A percentile compares a stretch with the other conserved stretches of the same genome.
Evolutionary conservation across 2,888 invertebrate species (phyloP).

Genomic region (Baronia brevicornis): DNA sequence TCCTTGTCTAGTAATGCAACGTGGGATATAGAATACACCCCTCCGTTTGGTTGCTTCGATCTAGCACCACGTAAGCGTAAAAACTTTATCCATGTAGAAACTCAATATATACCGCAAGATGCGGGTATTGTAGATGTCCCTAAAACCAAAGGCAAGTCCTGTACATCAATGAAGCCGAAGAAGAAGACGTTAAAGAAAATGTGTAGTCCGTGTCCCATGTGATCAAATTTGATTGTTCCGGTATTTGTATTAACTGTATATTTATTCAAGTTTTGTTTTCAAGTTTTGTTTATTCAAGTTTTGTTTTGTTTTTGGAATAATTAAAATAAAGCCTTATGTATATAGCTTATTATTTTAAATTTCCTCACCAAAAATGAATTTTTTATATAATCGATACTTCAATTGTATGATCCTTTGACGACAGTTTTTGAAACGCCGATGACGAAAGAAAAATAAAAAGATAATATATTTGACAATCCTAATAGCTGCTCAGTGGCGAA

Average conservation of each 20-base stretch:
- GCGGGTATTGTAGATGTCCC: conserved; percentile 49
- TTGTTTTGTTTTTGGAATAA: too few relatives aligned
- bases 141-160: conserved; percentile 40
- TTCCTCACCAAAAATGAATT: too few relatives aligned
- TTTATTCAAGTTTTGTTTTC: conserved; percentile 3
- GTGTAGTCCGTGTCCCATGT: conserved; percentile 30
- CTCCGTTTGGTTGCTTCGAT: conserved; percentile 81
- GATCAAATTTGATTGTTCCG: conserved; percentile 9
- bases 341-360: too few relatives aligned
- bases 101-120: conserved; percentile 77
- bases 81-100: conserved; percentile 73
- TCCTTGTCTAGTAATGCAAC: conserved; percentile 77
- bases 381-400: too few relatives aligned
- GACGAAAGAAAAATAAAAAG: too few relatives aligned
- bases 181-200: conserved; percentile 31
- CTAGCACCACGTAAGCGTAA: conserved; percentile 67
- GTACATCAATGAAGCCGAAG: conserved; percentile 33
- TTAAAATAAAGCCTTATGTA: too few relatives aligned
- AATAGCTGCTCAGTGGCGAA: too few relatives aligned
- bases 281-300: conserved; percentile 1
- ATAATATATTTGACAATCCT: too few relatives aligned
- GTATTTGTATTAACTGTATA: conserved; percentile 6
- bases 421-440: too few relatives aligned
- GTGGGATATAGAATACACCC: conserved; percentile 82
- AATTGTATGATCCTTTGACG: too few relatives aligned